Conservation (phyloP, 2,113 vertebrate species). For the Hippopotamus amphibius region DNA sequence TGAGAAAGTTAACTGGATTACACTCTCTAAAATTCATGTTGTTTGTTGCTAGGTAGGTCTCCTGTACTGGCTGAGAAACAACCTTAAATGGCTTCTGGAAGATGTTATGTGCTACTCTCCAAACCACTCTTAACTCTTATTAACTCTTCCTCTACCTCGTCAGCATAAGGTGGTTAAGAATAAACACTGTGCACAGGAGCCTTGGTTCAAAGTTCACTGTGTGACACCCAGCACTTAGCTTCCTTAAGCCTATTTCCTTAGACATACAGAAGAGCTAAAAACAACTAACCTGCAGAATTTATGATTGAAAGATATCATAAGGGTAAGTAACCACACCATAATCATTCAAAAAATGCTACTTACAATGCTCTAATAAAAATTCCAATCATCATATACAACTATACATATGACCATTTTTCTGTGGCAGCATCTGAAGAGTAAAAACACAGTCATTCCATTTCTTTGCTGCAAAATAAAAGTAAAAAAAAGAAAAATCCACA, state of each 20-base stretch:
- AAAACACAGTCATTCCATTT: background rate
- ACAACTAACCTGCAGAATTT: background rate
- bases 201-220: background rate
- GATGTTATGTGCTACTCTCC: background rate
- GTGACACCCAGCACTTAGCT: background rate
- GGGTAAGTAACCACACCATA: background rate
- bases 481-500: background rate
- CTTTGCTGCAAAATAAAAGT: background rate
- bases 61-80: background rate
- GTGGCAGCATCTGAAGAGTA: background rate
- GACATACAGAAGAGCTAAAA: background rate
- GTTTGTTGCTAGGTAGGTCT: background rate
- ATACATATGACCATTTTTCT: background rate
- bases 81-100: background rate
- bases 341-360: background rate
- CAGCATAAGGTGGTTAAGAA: background rate
- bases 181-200: background rate
- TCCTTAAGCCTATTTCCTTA: slow-evolving; percentile 30
- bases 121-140: background rate
- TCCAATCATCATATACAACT: background rate
- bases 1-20: background rate
- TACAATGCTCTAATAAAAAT: background rate
- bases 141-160: background rate
- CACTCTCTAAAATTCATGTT: background rate
- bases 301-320: background rate